Percentiles rank a stretch among this genome's conserved stretches.
Conservation (phyloP, 2,888 invertebrate genomes). For the Pristionchus arcanus region DNA sequence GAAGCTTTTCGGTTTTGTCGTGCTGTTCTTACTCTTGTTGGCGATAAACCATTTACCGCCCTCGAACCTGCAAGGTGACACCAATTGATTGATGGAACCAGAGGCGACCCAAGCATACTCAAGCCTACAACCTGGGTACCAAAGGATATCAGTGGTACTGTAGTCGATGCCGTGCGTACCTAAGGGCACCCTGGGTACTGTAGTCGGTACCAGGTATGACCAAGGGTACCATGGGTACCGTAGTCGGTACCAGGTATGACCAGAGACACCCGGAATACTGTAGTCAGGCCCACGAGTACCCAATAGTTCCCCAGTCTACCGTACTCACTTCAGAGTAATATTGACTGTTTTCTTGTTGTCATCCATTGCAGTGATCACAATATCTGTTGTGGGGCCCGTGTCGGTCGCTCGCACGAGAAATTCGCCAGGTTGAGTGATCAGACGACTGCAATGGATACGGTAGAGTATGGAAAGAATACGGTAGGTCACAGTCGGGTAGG, state of each 20-base stretch:
- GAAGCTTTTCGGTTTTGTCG: constrained; percentile 52
- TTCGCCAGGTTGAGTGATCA: constrained; percentile 62
- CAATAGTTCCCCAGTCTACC: background rate
- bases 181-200: background rate
- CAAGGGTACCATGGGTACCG: background rate
- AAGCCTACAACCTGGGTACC: background rate
- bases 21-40: too few relatives aligned
- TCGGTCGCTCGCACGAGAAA: constrained; percentile 68
- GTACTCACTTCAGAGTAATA: constrained; percentile 54
- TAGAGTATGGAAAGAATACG: background rate
- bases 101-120: background rate
- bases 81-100: background rate
- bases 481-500: too few relatives aligned
- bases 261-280: background rate
- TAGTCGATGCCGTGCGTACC: background rate
- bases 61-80: background rate
- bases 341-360: constrained; percentile 60
- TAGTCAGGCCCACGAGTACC: background rate
- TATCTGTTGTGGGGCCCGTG: constrained; percentile 56
- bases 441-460: constrained; percentile 43
- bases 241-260: background rate
- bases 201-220: background rate
- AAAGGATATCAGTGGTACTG: background rate
- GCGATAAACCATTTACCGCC: background rate
- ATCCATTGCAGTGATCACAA: constrained; percentile 60